Conservation (phyloP, 2,113 vertebrate genomes). For the Psittacus erithacus region DNA sequence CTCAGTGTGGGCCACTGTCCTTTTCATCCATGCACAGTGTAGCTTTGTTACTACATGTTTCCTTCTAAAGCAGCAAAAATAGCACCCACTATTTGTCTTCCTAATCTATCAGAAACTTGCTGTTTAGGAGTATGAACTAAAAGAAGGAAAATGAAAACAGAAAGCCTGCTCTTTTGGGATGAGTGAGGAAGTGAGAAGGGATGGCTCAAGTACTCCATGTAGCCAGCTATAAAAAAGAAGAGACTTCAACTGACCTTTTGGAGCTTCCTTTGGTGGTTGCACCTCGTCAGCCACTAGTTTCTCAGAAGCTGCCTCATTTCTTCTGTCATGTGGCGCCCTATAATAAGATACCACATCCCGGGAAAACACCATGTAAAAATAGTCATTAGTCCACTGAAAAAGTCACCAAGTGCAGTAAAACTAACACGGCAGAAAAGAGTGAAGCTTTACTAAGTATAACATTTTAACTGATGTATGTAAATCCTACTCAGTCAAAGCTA, state of each 20-base stretch:
- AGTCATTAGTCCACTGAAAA: not conserved
- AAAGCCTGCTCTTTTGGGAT: not conserved
- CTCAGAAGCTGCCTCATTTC: constrained; percentile 28
- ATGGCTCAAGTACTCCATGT: not conserved
- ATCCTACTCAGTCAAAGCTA: not conserved
- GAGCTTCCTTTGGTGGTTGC: constrained; percentile 51
- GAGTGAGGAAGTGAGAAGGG: not conserved
- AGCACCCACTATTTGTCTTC: not conserved
- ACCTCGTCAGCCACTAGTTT: not conserved
- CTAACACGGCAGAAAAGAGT: not conserved
- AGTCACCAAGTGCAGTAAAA: not conserved
- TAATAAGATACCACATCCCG: not conserved
- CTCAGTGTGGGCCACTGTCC: not conserved
- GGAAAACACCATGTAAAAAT: not conserved
- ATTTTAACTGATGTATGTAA: not conserved
- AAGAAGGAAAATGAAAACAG: not conserved
- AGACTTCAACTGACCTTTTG: constrained; percentile 69
- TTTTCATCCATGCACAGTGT: not conserved
- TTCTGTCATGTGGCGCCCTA: constrained; percentile 74
- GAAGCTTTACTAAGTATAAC: not conserved
- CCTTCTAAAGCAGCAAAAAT: not conserved
- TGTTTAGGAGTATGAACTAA: not conserved
- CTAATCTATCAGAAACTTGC: not conserved
- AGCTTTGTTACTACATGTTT: not conserved
- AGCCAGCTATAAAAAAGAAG: not conserved